These are phyloP conservation scores for Lamprologus lemairii DNA, from an alignment of 2,113 vertebrate genomes.

Conservation along the genomic window DNA sequence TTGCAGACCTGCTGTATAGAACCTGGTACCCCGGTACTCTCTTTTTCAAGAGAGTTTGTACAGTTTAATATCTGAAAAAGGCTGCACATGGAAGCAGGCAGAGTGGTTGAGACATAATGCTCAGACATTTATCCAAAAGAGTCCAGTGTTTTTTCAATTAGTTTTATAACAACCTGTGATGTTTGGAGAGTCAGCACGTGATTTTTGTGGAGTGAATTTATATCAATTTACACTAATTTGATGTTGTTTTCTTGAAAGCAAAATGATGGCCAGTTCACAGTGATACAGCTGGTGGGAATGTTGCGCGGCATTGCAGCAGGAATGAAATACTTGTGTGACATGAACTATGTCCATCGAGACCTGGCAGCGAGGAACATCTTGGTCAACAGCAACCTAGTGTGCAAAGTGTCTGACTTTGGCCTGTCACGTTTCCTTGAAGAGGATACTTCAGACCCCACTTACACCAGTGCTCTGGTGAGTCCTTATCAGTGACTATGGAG, in stretches of 20 bases:
- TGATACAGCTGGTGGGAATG: conserved; percentile 97
- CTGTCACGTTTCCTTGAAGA: conserved; percentile 94
- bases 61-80: neutral
- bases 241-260: conserved; percentile 69
- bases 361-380: conserved; percentile 93
- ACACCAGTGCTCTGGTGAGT: conserved; percentile 91
- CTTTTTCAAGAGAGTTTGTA: neutral
- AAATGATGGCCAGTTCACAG: conserved; percentile 95
- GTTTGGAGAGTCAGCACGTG: neutral
- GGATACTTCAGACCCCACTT: conserved; percentile 92
- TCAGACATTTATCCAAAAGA: neutral
- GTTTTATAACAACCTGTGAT: neutral
- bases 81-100: neutral
- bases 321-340: conserved; percentile 94
- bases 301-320: conserved; percentile 88
- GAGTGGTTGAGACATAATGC: neutral
- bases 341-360: conserved; percentile 96
- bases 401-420: conserved; percentile 94
- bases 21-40: neutral
- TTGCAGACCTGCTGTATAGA: neutral
- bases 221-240: neutral
- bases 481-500: neutral
- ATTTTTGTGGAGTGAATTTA: neutral
- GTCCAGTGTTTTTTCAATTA: neutral
- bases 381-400: conserved; percentile 96